phyloP scores from a whole-genome alignment of 2,888 invertebrate species.

The Myopa testacea region DNA sequence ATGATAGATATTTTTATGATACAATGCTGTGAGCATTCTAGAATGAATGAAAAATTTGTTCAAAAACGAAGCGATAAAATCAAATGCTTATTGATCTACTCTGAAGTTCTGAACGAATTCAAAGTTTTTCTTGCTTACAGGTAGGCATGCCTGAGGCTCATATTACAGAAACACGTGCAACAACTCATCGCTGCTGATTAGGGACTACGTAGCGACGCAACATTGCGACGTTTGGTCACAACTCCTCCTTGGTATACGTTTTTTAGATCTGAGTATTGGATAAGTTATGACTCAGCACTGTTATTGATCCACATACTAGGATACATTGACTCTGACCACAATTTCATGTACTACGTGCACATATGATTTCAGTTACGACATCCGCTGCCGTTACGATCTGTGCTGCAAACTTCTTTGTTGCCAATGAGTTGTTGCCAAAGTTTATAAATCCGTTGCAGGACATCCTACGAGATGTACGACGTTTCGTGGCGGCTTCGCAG shows the following conservation, averaged over 20 bases:
- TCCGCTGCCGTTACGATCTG: constrained; percentile 49
- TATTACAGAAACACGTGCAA: constrained; percentile 63
- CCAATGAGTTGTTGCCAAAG: constrained; percentile 66
- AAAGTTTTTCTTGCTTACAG: constrained; percentile 58
- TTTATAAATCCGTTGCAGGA: constrained; percentile 74
- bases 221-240: constrained; percentile 86
- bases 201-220: constrained; percentile 71
- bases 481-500: constrained; percentile 76
- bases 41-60: too few relatives aligned
- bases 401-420: constrained; percentile 61
- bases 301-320: too few relatives aligned
- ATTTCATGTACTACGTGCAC: neutral
- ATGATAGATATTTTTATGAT: too few relatives aligned
- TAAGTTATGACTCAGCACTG: constrained; percentile 67
- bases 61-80: too few relatives aligned
- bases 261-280: constrained; percentile 83
- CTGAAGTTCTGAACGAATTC: too few relatives aligned
- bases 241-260: constrained; percentile 85
- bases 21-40: too few relatives aligned
- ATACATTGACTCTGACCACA: too few relatives aligned
- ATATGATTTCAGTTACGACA: constrained; percentile 51
- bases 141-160: constrained; percentile 74
- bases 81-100: too few relatives aligned
- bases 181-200: constrained; percentile 57
- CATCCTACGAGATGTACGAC: constrained; percentile 76